A percentile compares a stretch with the other conserved stretches of the same genome.
These are phyloP conservation scores for Itoplectis maculator DNA, from an alignment of 2,888 invertebrate genomes.

Conservation along the genomic window DNA sequence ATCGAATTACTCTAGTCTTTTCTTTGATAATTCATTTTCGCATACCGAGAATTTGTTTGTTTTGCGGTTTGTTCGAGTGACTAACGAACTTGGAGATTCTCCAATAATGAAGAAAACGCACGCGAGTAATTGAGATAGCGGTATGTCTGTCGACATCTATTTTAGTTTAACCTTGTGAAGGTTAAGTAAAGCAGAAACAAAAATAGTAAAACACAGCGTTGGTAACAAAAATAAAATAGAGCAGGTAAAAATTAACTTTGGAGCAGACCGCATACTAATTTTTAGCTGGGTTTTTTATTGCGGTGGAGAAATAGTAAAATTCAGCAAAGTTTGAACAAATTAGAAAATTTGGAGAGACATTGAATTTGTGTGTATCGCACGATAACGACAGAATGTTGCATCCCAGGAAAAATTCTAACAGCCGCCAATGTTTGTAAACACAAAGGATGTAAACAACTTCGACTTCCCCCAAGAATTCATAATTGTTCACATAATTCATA, in stretches of 20 bases:
- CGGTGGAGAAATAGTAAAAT: no score
- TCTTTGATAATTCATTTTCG: neutral
- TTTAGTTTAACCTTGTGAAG: neutral
- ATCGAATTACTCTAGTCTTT: neutral
- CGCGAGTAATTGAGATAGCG: neutral
- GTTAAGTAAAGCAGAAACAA: neutral
- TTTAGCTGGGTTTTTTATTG: no score
- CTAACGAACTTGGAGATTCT: neutral
- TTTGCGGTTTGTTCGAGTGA: neutral
- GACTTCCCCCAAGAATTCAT: neutral
- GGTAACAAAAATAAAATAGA: neutral
- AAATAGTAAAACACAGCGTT: neutral
- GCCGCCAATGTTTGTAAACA: slow-evolving; percentile 1
- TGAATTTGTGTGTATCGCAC: neutral
- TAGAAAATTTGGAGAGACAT: neutral
- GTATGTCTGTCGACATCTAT: neutral
- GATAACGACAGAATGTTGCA: neutral
- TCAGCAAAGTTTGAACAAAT: no score
- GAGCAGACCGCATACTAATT: no score
- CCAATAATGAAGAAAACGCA: neutral
- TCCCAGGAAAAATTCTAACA: neutral
- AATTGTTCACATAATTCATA: neutral
- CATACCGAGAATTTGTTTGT: neutral
- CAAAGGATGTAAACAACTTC: neutral
- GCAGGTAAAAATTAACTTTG: no score